Conservation (phyloP, 2,113 vertebrate genomes). For the Thunnus thynnus region DNA sequence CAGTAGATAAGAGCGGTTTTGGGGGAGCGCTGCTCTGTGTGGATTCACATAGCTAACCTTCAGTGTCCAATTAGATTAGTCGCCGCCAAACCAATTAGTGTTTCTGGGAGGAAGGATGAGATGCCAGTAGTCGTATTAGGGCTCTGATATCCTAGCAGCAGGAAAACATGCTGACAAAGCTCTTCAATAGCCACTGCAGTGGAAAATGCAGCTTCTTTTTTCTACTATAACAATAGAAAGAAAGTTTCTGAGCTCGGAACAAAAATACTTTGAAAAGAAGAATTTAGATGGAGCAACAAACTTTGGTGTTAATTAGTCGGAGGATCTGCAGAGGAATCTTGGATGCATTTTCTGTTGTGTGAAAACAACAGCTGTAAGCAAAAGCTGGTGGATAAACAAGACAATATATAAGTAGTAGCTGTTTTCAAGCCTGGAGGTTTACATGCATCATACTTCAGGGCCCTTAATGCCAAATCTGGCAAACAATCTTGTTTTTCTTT, state of each 20-base stretch:
- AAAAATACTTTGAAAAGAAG: not conserved
- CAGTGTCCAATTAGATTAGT: constrained; percentile 62
- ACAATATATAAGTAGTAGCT: not conserved
- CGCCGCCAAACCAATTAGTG: constrained; percentile 53
- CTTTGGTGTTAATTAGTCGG: constrained; percentile 9
- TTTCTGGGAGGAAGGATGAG: constrained; percentile 32
- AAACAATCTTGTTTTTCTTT: too few relatives aligned
- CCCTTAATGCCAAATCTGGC: not conserved
- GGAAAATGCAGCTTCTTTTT: constrained; percentile 16
- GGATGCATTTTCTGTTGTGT: not conserved
- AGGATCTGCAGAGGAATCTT: not conserved
- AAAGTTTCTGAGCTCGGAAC: constrained; percentile 7
- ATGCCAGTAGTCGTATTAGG: constrained; percentile 26
- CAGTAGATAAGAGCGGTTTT: constrained; percentile 23
- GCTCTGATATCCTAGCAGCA: constrained; percentile 36
- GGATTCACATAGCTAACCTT: constrained; percentile 61
- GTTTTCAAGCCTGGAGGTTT: not conserved
- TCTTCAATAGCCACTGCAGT: constrained; percentile 36
- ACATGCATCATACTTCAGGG: not conserved
- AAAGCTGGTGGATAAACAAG: not conserved
- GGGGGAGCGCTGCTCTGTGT: not conserved
- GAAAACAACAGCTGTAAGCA: not conserved
- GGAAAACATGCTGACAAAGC: constrained; percentile 51
- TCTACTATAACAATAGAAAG: not conserved
- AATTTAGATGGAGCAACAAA: not conserved